Evolutionary conservation across 2,113 vertebrate genomes (phyloP).

Genomic region (Trochalopteron elliotii): DNA sequence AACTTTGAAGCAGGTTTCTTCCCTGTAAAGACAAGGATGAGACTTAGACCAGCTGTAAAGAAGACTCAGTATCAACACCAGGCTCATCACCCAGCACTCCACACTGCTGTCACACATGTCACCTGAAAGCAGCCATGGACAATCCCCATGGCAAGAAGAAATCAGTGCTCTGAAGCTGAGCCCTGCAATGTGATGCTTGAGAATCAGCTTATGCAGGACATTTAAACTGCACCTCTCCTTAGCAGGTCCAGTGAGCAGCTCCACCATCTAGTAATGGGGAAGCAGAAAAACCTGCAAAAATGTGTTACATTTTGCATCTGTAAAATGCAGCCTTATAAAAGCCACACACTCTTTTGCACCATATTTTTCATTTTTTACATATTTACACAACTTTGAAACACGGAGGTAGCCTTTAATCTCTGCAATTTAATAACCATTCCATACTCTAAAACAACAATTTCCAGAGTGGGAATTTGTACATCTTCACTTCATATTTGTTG

Average conservation of each 20-base stretch:
- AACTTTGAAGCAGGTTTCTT: background rate
- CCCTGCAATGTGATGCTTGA: background rate
- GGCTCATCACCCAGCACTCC: background rate
- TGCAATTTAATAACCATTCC: background rate
- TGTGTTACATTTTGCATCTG: rapidly evolving
- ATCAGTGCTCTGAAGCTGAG: background rate
- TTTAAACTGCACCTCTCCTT: background rate
- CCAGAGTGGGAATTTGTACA: background rate
- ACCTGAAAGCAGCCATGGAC: background rate
- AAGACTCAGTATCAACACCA: background rate
- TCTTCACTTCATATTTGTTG: background rate
- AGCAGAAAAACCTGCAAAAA: background rate
- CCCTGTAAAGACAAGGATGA: background rate
- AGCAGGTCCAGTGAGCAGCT: background rate
- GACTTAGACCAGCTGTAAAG: background rate
- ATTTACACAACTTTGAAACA: background rate
- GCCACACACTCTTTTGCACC: rapidly evolving
- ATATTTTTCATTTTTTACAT: background rate
- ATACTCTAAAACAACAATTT: background rate
- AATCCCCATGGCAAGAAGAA: background rate
- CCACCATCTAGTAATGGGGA: background rate
- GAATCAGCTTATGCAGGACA: background rate
- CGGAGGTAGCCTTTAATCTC: background rate
- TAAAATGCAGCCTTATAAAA: background rate
- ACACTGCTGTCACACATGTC: background rate